Conservation (phyloP, 2,888 invertebrate genomes). For the Drosophila rellima region DNA sequence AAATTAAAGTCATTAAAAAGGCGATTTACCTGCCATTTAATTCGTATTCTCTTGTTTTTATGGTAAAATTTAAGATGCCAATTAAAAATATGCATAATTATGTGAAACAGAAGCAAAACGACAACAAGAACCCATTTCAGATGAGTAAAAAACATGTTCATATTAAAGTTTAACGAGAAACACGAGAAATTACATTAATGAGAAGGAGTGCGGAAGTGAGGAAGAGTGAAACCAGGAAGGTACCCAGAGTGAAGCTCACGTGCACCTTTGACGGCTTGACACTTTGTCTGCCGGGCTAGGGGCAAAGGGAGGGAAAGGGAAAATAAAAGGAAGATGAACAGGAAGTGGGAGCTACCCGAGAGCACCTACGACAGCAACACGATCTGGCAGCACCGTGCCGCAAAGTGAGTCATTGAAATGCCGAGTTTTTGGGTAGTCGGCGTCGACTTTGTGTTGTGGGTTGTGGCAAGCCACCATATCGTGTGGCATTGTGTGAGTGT, state of each 20-base stretch:
- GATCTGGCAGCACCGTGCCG: conserved; percentile 36
- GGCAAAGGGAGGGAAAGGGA: not conserved
- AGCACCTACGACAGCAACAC: conserved; percentile 29
- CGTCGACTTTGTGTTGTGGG: conserved; percentile 31
- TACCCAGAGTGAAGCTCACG: conserved; percentile 38
- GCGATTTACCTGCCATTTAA: conserved; percentile 4
- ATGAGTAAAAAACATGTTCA: conserved; percentile 24
- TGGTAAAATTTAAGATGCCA: conserved; percentile 24
- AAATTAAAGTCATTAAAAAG: conserved; percentile 11
- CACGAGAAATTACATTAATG: conserved; percentile 16
- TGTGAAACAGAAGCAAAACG: not conserved
- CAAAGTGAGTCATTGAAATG: conserved; percentile 65
- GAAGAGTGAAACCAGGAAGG: conserved; percentile 1
- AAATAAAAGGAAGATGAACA: not conserved
- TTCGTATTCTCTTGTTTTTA: not conserved
- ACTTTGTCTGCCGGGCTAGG: conserved; percentile 17
- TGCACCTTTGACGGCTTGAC: conserved; percentile 56
- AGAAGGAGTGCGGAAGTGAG: not conserved
- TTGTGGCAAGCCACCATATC: conserved; percentile 35
- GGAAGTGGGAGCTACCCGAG: conserved; percentile 1
- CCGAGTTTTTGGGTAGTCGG: conserved; percentile 24
- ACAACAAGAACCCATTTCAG: conserved; percentile 13
- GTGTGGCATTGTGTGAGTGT: not conserved
- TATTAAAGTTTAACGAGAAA: conserved; percentile 33
- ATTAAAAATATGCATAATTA: conserved; percentile 46